Evolutionary conservation across 2,797 vertebrate species (phyloP).

Genomic region (Pelodytes ibericus): DNA sequence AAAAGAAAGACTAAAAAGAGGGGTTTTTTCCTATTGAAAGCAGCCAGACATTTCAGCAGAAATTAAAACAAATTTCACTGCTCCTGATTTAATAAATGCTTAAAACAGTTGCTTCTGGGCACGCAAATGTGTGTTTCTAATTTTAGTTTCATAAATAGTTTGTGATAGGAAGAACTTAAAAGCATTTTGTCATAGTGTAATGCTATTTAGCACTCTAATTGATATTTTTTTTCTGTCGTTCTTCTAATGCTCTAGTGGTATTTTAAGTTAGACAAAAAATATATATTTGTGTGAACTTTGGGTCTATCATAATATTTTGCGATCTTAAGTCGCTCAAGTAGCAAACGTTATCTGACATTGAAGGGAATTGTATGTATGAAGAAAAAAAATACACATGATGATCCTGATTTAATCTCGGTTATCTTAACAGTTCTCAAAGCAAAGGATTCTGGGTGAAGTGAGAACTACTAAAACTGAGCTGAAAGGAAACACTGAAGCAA

Average conservation of each 20-base stretch:
- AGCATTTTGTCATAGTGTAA: slow-evolving; percentile 17
- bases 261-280: background rate
- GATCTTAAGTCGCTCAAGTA: no score
- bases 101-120: slow-evolving; percentile 21
- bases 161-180: slow-evolving; percentile 30
- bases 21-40: background rate
- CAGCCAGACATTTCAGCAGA: slow-evolving; percentile 1
- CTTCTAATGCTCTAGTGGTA: background rate
- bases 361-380: no score
- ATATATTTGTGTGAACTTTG: background rate
- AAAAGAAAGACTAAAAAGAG: background rate
- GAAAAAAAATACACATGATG: no score
- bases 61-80: slow-evolving; percentile 27
- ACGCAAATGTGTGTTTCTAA: slow-evolving; percentile 20
- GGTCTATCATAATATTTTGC: no score
- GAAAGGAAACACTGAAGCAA: background rate
- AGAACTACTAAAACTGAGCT: no score
- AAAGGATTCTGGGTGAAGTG: background rate
- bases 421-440: background rate
- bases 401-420: no score
- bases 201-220: slow-evolving; percentile 3
- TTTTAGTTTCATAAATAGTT: slow-evolving; percentile 28
- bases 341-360: no score
- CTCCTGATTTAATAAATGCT: slow-evolving; percentile 32
- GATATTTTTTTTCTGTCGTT: background rate